Evolutionary conservation across 2,113 vertebrate genomes (phyloP), one percentile per base, ranked within the genome.

Genomic region (Calyptommatus sinebrachiatus): DNA sequence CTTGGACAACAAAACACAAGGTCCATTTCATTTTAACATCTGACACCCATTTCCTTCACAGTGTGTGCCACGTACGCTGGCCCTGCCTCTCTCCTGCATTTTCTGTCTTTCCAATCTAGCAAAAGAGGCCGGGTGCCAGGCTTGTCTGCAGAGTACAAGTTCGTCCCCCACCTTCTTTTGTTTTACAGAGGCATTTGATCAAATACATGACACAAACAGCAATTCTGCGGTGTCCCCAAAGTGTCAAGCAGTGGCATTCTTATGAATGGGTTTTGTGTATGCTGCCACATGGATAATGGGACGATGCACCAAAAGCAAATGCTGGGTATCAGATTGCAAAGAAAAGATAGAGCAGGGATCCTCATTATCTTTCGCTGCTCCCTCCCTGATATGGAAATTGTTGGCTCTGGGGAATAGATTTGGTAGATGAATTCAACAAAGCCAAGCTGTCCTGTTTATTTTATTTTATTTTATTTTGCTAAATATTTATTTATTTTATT

Each of bases 151-250:
- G 53, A 5, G 14, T 16, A 57, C 28, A 73, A 80, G 71, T 21
- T 26, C 21, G 61, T 35, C 16, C 35, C 46, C 50, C 73, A 35
- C 48, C 48, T 35, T 60, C 24, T 57, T 80, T 65, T 67, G 46
- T 67, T 80, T 80, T 80, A 57, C 46, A 35, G 20, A 41, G 78
- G 24, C 61, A 57, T 73, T 73, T 35, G 62, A 35, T 73, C 71
- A 66, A 80, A 73, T 50, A 12, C 29, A 28, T 29, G 35, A 73
- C 78, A 73, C 53, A 18, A 28, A 46, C 78, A 66, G 16, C 29
- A 8, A 2, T 73, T 80, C 66, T 69, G 57, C 60, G 14, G 53
- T 50, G 21, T 53, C 41, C 69, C 69, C 35, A 60, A 71, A 79
- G 77, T 28, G 46, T 28, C 57, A 71, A 11, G 63, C 62, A 7